These are phyloP conservation scores for Chaetoderma sp. DNA, from an alignment of 2,888 invertebrate species.

Conservation along the genomic window DNA sequence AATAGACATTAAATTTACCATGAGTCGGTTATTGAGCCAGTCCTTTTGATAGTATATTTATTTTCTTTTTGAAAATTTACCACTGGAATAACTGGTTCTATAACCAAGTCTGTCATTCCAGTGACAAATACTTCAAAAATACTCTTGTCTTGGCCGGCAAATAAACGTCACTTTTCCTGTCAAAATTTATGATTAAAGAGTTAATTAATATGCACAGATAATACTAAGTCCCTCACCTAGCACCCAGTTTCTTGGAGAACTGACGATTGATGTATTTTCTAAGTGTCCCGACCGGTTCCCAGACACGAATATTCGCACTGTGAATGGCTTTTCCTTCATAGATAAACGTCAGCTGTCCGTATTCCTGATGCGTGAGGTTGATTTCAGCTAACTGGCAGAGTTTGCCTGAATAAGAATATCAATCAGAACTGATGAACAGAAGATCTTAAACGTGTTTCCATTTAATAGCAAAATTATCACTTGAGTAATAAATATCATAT, in stretches of 20 bases:
- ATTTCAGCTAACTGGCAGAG: conserved; percentile 49
- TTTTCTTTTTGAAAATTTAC: no score
- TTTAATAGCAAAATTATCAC: no score
- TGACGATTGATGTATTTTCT: conserved; percentile 33
- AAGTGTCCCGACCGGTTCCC: conserved; percentile 49
- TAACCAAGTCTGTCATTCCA: not conserved
- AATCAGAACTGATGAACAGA: not conserved
- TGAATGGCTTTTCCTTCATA: conserved; percentile 41
- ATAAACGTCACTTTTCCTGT: no score
- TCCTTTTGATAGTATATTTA: no score
- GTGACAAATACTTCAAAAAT: not conserved
- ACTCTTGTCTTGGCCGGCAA: conserved; percentile 13
- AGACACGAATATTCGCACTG: conserved; percentile 44
- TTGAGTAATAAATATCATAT: no score
- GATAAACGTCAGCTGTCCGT: conserved; percentile 46
- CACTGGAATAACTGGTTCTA: not conserved
- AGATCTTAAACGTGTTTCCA: not conserved
- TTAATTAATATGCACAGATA: not conserved
- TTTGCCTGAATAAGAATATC: conserved; percentile 44
- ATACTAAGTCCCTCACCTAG: conserved; percentile 32
- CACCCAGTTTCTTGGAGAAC: conserved; percentile 34
- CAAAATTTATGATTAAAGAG: not conserved
- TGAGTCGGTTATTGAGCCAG: no score
- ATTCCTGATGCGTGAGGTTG: conserved; percentile 49
- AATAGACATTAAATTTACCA: no score